Base-by-base conservation (phyloP, 2,113 vertebrate species). In the Aplodontia rufa region DNA sequence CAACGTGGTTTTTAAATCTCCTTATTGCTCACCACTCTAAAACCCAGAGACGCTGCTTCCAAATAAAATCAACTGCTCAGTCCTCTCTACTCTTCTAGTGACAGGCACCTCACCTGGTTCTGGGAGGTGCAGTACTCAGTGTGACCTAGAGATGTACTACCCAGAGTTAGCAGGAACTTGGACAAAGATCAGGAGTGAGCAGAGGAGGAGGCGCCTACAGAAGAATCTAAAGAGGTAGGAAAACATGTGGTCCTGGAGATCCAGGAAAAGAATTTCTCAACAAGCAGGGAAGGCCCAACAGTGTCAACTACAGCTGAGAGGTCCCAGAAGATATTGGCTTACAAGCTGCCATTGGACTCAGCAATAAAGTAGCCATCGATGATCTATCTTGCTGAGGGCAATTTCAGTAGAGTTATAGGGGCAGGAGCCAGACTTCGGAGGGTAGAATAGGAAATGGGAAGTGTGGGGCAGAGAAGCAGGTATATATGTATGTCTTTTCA, bases 221-320 rank as follows among this genome's bases (percentile, higher is more conserved):
- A 92, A 42, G n/a, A 69, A 45, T 37, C 72, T 62, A 22, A 74
- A 32, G 10, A 92, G 10, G 35, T 8, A 68, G 26, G n/a, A 19
- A 82, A 24, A 45, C 22, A n/a, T 10, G 1, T 55, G 55, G 7
- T 37, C 40, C 58, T 26, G 13, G 49, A 72, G 22, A 5, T 10
- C 30, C n/a, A 81, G 81, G 69, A 72, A 92, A 83, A 66, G 17
- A 71, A 42, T 35, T 72, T 88, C 91, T 85, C 78, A 62, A n/a
- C 8, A 17, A 26, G 51, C 32, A 51, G 37, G 28, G 72, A 60
- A 94, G 66, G 51, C 68, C 42, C 79, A 40, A 84, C n/a, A 47
- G 42, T 79, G 66, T 47, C 94, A 85, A 62, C 91, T 30, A 14
- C 55, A 24, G 28, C 55, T 5, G 42, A 49, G 83, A 91, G 58